phyloP scores from a whole-genome alignment of 2,888 invertebrate species.

The Apotomis turbidana region DNA sequence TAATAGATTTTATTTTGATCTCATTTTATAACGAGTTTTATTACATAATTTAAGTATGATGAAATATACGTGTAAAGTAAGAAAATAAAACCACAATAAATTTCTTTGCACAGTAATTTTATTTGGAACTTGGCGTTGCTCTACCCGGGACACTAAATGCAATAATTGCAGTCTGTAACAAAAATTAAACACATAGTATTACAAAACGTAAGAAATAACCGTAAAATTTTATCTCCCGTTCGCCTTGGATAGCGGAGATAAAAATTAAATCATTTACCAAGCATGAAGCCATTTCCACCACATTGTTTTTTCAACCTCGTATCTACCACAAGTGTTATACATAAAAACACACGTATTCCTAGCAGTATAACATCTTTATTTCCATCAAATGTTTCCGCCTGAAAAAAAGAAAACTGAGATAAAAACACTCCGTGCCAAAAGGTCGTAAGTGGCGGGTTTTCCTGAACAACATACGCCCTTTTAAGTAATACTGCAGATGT shows the following conservation, averaged over 20 bases:
- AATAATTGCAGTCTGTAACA: background rate
- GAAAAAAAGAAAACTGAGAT: background rate
- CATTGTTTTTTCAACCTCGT: background rate
- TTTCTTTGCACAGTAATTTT: too few relatives aligned
- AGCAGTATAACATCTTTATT: background rate
- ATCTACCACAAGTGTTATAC: background rate
- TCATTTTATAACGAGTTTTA: too few relatives aligned
- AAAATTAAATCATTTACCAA: constrained; percentile 34
- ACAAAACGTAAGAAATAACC: constrained; percentile 8
- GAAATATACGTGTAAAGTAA: too few relatives aligned
- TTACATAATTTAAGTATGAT: too few relatives aligned
- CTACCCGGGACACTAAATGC: background rate
- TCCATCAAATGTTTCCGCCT: background rate
- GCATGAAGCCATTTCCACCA: constrained; percentile 46
- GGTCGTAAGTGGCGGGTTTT: background rate
- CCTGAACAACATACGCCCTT: background rate
- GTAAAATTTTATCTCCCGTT: background rate
- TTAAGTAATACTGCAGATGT: constrained; percentile 8
- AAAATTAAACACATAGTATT: constrained; percentile 4
- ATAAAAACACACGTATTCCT: background rate
- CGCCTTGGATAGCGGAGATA: constrained; percentile 13
- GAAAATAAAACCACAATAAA: too few relatives aligned
- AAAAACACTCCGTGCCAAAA: background rate
- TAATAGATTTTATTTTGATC: too few relatives aligned
- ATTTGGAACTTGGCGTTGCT: background rate